phyloP scores from a whole-genome alignment of 1,140 invertebrate genomes.

The Helicorthomorpha holstii region DNA sequence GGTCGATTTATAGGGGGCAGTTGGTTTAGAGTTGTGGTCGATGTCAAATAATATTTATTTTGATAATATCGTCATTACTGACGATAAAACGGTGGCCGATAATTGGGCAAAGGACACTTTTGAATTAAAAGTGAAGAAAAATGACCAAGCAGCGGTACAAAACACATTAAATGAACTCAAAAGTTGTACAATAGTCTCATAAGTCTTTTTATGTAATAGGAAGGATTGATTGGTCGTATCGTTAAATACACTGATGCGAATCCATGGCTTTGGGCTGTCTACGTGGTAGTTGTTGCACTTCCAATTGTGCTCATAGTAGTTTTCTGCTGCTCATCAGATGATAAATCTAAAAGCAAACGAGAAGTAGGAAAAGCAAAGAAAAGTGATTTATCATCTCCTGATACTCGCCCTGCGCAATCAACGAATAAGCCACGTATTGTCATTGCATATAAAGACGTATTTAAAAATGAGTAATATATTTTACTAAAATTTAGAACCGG shows the following conservation, averaged over 20 bases:
- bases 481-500: slow-evolving; percentile 13
- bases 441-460: slow-evolving; percentile 8
- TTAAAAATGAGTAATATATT: background rate
- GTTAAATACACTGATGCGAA: slow-evolving; percentile 66
- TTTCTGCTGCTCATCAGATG: slow-evolving; percentile 48
- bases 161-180: too few species aligned
- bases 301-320: slow-evolving; percentile 59
- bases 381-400: slow-evolving; percentile 35
- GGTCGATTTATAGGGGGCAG: slow-evolving; percentile 46
- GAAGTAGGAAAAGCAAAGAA: slow-evolving; percentile 35
- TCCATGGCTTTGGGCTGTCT: slow-evolving; percentile 76
- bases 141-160: slow-evolving; percentile 60
- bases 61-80: slow-evolving; percentile 88
- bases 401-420: slow-evolving; percentile 25
- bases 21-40: slow-evolving; percentile 95
- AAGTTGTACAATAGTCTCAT: too few species aligned
- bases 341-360: slow-evolving; percentile 14
- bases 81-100: slow-evolving; percentile 57
- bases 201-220: slow-evolving; percentile 40
- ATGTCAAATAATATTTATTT: slow-evolving; percentile 88
- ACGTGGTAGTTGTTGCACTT: slow-evolving; percentile 60
- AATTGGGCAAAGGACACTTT: slow-evolving; percentile 71
- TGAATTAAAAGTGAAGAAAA: slow-evolving; percentile 60
- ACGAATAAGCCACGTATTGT: slow-evolving; percentile 15
- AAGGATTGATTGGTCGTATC: slow-evolving; percentile 58